Conservation (phyloP, 2,888 invertebrate species). For the Lasioglossum zephyrum region DNA sequence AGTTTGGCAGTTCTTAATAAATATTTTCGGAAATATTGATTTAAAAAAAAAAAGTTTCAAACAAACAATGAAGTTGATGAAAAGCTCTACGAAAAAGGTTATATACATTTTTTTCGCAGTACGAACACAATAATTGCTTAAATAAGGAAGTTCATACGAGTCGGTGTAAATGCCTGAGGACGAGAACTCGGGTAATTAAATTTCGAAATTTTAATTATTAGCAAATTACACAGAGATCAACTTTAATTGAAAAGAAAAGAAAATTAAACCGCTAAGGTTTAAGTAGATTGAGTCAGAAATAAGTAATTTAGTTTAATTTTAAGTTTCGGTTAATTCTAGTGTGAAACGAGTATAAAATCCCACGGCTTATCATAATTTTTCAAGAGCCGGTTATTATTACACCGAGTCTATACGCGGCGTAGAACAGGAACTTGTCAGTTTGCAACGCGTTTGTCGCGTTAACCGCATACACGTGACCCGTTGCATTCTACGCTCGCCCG, state of each 20-base stretch:
- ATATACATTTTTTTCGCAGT: no score
- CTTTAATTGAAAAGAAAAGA: not conserved
- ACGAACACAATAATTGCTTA: not conserved
- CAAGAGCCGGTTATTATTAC: constrained; percentile 39
- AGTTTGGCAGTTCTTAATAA: no score
- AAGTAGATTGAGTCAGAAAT: not conserved
- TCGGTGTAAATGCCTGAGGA: no score
- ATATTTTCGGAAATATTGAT: no score
- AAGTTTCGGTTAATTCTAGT: constrained; percentile 1
- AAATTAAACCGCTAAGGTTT: not conserved
- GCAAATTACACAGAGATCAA: no score
- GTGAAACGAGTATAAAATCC: constrained; percentile 8
- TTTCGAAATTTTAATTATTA: no score
- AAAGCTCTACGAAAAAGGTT: no score
- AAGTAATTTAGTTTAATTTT: not conserved
- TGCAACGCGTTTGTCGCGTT: constrained; percentile 27
- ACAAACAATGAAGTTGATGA: no score
- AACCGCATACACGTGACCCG: constrained; percentile 49
- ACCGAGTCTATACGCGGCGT: not conserved
- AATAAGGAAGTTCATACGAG: not conserved
- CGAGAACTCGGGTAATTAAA: no score
- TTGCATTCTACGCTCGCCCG: constrained; percentile 36
- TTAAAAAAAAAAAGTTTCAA: no score
- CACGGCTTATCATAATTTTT: constrained; percentile 20
- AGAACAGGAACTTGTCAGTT: constrained; percentile 25